Evolutionary conservation across 2,888 invertebrate genomes (phyloP).

Genomic region (Perizoma affinitatum): DNA sequence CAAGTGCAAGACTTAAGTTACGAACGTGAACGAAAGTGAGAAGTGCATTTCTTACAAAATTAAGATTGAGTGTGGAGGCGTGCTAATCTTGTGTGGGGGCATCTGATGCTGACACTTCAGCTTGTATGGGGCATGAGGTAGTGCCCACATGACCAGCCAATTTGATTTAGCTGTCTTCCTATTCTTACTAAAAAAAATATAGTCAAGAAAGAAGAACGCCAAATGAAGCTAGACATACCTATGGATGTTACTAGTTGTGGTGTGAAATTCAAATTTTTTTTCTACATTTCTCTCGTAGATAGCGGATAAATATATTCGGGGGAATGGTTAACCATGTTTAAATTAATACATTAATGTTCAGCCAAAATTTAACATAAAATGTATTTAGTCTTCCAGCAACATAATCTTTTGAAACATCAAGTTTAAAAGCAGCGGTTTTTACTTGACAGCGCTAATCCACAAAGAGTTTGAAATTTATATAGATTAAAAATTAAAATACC

Average conservation of each 20-base stretch:
- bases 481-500: conserved; percentile 46
- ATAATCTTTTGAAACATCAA: conserved; percentile 19
- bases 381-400: neutral
- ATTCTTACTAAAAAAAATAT: too few species aligned
- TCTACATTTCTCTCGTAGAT: too few species aligned
- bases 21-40: conserved; percentile 17
- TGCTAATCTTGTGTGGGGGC: conserved; percentile 44
- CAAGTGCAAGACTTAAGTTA: conserved; percentile 26
- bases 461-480: conserved; percentile 35
- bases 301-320: too few species aligned
- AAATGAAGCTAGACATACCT: too few species aligned
- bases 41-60: conserved; percentile 32
- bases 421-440: conserved; percentile 22
- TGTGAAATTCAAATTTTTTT: too few species aligned
- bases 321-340: too few species aligned
- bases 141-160: too few species aligned
- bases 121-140: too few species aligned
- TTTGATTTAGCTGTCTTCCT: too few species aligned
- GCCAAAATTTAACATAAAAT: neutral
- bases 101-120: conserved; percentile 30
- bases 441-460: conserved; percentile 28
- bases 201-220: too few species aligned
- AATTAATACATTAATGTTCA: too few species aligned
- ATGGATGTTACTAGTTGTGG: too few species aligned
- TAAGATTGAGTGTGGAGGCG: conserved; percentile 32